These are phyloP conservation scores for Galeruca laticollis DNA, from an alignment of 2,888 invertebrate species.

Conservation along the genomic window DNA sequence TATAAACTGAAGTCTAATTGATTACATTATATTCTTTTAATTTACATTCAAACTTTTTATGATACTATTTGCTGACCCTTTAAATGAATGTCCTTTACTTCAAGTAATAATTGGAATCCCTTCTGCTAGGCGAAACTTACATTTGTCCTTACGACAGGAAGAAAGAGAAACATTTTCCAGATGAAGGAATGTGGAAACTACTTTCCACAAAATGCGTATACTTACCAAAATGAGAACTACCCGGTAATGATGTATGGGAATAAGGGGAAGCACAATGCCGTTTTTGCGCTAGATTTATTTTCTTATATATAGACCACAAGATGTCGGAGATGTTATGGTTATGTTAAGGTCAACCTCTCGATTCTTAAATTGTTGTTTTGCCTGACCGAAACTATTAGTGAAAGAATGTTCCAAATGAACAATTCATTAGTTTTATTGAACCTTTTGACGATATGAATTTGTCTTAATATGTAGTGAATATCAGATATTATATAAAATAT, in stretches of 20 bases:
- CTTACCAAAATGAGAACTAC: conserved; percentile 47
- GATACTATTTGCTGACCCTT: conserved; percentile 18
- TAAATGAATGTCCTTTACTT: not conserved
- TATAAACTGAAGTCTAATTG: no score
- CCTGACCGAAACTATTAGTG: not conserved
- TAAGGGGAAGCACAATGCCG: conserved; percentile 37
- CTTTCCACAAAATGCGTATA: conserved; percentile 39
- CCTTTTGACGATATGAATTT: no score
- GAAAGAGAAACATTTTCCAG: conserved; percentile 19
- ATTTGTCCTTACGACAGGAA: conserved; percentile 21
- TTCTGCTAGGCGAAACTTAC: conserved; percentile 27
- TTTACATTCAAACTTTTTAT: no score
- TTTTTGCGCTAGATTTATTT: conserved; percentile 46
- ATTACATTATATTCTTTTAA: no score
- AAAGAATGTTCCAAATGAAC: no score
- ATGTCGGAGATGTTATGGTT: not conserved
- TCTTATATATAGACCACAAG: conserved; percentile 24
- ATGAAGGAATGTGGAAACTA: conserved; percentile 33
- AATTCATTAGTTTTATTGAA: no score
- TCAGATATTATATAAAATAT: no score
- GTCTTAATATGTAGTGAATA: no score
- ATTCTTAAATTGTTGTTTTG: not conserved
- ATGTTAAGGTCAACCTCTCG: not conserved
- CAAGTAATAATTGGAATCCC: conserved; percentile 25
- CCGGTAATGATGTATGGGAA: conserved; percentile 44